Evolutionary conservation across 2,888 invertebrate species (phyloP).

Genomic region (Protodeltote pygarga): DNA sequence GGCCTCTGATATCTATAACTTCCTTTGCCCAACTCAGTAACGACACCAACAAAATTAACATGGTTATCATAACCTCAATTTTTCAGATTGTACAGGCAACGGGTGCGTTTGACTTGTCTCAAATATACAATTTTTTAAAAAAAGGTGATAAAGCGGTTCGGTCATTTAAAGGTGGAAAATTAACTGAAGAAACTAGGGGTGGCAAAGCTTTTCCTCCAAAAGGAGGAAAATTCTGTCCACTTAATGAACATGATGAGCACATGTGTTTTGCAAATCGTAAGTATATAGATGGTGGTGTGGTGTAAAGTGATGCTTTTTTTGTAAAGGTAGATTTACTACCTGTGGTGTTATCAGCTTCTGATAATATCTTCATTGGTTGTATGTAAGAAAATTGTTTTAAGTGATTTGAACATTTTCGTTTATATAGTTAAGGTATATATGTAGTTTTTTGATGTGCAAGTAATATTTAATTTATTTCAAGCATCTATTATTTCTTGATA

Average conservation of each 20-base stretch:
- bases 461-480: no score
- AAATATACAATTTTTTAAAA: slow-evolving; percentile 10
- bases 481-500: no score
- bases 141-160: slow-evolving; percentile 14
- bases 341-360: no score
- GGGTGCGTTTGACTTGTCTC: background rate
- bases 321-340: background rate
- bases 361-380: no score
- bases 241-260: slow-evolving; percentile 12
- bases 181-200: slow-evolving; percentile 9
- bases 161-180: background rate
- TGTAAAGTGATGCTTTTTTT: background rate
- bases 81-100: background rate
- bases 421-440: no score
- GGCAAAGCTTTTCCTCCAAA: slow-evolving; percentile 11
- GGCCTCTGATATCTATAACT: no score
- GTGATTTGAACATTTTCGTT: no score
- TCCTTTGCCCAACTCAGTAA: no score
- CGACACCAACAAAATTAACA: no score
- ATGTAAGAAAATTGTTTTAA: no score
- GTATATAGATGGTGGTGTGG: background rate
- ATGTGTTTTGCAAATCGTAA: slow-evolving; percentile 17
- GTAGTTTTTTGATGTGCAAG: no score
- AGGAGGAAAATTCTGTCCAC: background rate
- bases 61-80: no score